phyloP scores from a whole-genome alignment of 2,113 vertebrate genomes.

The Entosphenus tridentatus region DNA sequence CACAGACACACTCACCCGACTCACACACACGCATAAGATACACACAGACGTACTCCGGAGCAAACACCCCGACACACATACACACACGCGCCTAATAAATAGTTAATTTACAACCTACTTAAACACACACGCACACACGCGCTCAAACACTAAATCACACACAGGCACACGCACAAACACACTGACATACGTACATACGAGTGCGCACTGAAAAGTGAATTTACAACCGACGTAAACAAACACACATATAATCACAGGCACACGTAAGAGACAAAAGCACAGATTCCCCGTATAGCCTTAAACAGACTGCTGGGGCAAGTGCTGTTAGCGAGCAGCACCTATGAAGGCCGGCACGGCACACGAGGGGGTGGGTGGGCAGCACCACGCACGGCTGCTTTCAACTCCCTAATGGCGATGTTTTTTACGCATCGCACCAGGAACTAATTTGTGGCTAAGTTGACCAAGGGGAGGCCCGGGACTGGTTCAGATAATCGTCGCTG shows the following conservation, averaged over 20 bases:
- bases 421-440: too few species aligned
- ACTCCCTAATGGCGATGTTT: too few species aligned
- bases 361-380: too few species aligned
- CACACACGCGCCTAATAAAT: not conserved
- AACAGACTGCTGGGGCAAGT: too few species aligned
- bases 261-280: not conserved
- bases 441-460: too few species aligned
- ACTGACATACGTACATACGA: not conserved
- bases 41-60: not conserved
- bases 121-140: not conserved
- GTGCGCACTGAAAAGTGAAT: too few species aligned
- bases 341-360: too few species aligned
- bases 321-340: too few species aligned
- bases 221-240: not conserved
- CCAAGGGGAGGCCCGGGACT: too few species aligned
- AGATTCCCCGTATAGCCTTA: too few species aligned
- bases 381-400: too few species aligned
- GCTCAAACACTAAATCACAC: not conserved
- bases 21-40: not conserved
- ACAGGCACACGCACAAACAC: not conserved
- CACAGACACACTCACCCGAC: not conserved
- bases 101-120: not conserved
- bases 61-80: not conserved
- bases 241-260: constrained; percentile 1
- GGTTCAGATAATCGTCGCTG: too few species aligned